Evolutionary conservation across 2,797 vertebrate species (phyloP).

Genomic region (Sitta carolinensis): DNA sequence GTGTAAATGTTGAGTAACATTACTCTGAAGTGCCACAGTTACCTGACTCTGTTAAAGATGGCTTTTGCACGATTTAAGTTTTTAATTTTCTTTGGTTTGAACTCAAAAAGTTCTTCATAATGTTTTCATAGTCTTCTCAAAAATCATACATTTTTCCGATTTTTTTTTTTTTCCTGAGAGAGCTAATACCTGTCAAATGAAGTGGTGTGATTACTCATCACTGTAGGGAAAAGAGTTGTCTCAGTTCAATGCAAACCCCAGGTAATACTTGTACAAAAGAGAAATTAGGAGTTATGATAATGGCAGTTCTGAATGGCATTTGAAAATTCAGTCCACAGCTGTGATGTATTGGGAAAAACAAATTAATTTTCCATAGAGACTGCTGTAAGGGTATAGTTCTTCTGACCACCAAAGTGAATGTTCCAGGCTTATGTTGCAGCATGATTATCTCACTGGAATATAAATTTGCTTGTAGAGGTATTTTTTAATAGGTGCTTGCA

Average conservation of each 20-base stretch:
- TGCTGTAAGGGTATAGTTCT: not conserved
- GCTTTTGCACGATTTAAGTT: not conserved
- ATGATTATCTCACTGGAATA: not conserved
- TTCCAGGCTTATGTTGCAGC: not conserved
- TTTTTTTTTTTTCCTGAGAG: not conserved
- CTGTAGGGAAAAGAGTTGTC: not conserved
- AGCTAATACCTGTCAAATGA: not conserved
- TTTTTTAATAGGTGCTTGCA: not conserved
- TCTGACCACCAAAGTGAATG: not conserved
- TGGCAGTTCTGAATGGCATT: not conserved
- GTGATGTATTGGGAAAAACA: not conserved
- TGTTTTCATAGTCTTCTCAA: not conserved
- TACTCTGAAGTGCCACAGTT: not conserved
- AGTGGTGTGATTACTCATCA: not conserved
- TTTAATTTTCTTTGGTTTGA: not conserved
- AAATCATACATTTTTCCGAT: not conserved
- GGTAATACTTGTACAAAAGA: not conserved
- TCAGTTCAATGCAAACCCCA: not conserved
- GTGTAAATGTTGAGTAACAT: not conserved
- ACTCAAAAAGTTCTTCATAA: not conserved
- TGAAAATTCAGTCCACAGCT: not conserved
- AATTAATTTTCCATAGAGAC: not conserved
- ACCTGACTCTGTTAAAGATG: not conserved
- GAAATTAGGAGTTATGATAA: not conserved
- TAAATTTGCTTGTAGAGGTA: not conserved